Conservation (phyloP, 2,113 vertebrate species). For the Amblyopsis rosae region DNA sequence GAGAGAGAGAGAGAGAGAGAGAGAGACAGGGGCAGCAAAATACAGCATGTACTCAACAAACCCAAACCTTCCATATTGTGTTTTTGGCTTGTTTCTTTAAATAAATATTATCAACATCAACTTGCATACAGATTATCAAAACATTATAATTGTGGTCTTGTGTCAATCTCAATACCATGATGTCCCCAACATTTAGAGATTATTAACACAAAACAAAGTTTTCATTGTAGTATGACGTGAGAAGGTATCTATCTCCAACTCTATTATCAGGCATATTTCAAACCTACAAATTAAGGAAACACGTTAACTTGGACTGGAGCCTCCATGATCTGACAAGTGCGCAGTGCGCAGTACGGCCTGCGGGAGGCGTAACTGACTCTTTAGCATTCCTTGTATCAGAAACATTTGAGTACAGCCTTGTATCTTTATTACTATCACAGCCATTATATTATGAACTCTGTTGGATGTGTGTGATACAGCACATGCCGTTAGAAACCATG, state of each 20-base stretch:
- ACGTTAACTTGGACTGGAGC: neutral
- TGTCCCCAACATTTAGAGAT: neutral
- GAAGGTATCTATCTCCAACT: conserved; percentile 14
- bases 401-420: conserved; percentile 21
- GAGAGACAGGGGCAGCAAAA: neutral
- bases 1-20: conserved; percentile 17
- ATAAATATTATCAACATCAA: neutral
- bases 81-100: neutral
- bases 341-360: conserved; percentile 56
- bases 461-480: conserved; percentile 53
- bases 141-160: neutral
- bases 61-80: neutral
- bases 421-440: conserved; percentile 54
- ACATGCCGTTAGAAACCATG: conserved; percentile 44
- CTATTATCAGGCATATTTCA: too few species aligned
- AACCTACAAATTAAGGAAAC: neutral
- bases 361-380: conserved; percentile 56
- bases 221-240: neutral
- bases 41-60: neutral
- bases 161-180: conserved; percentile 6
- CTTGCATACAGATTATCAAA: neutral
- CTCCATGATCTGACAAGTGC: conserved; percentile 17
- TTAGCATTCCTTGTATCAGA: conserved; percentile 36
- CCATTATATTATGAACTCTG: conserved; percentile 66
- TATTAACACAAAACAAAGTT: neutral